Percentiles rank a stretch among this genome's conserved stretches.
Evolutionary conservation across 2,888 invertebrate genomes (phyloP).

Genomic region (Lacanobia wlatinum): DNA sequence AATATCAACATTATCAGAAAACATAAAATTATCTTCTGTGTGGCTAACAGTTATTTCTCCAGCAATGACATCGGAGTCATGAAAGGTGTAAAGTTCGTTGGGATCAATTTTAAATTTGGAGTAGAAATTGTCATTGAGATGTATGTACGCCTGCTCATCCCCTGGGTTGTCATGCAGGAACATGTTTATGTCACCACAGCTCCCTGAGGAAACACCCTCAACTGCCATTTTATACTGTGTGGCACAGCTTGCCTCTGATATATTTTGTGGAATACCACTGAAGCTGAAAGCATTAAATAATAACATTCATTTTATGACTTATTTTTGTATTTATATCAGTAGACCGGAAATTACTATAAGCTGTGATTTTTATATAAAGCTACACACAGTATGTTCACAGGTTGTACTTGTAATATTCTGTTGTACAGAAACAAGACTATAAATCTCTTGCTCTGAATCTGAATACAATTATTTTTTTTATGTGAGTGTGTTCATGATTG

Average conservation of each 20-base stretch:
- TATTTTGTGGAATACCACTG: slow-evolving; percentile 89
- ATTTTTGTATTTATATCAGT: not conserved
- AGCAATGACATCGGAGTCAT: slow-evolving; percentile 88
- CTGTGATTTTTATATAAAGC: not conserved
- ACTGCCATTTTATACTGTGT: slow-evolving; percentile 89
- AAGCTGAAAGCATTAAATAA: slow-evolving; percentile 75
- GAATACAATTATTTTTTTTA: not conserved
- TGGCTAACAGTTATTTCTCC: slow-evolving; percentile 88
- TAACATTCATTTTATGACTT: slow-evolving; percentile 3
- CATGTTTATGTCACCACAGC: slow-evolving; percentile 86
- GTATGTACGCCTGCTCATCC: slow-evolving; percentile 86
- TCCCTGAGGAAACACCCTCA: slow-evolving; percentile 83
- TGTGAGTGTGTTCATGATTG: no score
- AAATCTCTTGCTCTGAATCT: not conserved
- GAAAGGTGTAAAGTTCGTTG: slow-evolving; percentile 88
- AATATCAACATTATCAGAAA: slow-evolving; percentile 80
- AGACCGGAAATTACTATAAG: not conserved
- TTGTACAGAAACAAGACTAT: not conserved
- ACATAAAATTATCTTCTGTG: slow-evolving; percentile 86
- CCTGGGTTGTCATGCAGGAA: slow-evolving; percentile 85
- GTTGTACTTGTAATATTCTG: not conserved
- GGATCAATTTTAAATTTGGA: slow-evolving; percentile 89
- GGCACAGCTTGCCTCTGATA: slow-evolving; percentile 89
- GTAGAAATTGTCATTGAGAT: slow-evolving; percentile 87
- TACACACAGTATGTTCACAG: not conserved